A percentile compares a stretch with the other conserved stretches of the same genome.
Conservation (phyloP, 2,888 invertebrate genomes). For the Brenthis ino region DNA sequence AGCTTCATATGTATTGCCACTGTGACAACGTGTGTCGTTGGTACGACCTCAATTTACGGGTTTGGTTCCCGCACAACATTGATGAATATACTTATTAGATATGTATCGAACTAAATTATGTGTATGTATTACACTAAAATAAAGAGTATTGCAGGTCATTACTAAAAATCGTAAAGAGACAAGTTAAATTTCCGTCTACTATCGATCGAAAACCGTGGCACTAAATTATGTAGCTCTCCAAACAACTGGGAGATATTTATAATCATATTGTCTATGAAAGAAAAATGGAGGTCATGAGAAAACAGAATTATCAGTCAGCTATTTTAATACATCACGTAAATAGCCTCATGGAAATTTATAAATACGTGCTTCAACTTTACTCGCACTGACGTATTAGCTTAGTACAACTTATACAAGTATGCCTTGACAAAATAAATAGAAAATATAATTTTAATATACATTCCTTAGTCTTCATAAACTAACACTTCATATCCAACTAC, state of each 20-base stretch:
- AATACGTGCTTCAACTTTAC: slow-evolving; percentile 1
- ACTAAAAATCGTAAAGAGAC: slow-evolving; percentile 29
- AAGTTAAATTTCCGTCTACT: slow-evolving; percentile 46
- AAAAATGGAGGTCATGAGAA: slow-evolving; percentile 48
- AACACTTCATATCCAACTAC: no score
- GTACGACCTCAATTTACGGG: no score
- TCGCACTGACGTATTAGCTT: neutral
- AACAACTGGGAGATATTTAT: slow-evolving; percentile 60
- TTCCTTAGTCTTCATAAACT: neutral
- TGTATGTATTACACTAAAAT: no score
- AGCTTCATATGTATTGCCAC: no score
- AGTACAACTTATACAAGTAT: neutral
- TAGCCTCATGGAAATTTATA: slow-evolving; percentile 11
- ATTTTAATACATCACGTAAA: slow-evolving; percentile 44
- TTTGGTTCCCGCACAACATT: no score
- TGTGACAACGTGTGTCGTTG: no score
- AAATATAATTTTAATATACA: slow-evolving; percentile 11
- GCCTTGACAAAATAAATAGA: slow-evolving; percentile 6
- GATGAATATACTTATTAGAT: no score
- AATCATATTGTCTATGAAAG: slow-evolving; percentile 51
- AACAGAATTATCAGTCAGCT: slow-evolving; percentile 51
- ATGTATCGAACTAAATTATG: no score
- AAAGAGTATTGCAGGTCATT: slow-evolving; percentile 8
- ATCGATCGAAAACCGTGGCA: slow-evolving; percentile 61
- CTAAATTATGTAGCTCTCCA: slow-evolving; percentile 68